A percentile compares a stretch with the other conserved stretches of the same genome.
Conservation (phyloP, 2,113 vertebrate genomes). For the Athene cunicularia region DNA sequence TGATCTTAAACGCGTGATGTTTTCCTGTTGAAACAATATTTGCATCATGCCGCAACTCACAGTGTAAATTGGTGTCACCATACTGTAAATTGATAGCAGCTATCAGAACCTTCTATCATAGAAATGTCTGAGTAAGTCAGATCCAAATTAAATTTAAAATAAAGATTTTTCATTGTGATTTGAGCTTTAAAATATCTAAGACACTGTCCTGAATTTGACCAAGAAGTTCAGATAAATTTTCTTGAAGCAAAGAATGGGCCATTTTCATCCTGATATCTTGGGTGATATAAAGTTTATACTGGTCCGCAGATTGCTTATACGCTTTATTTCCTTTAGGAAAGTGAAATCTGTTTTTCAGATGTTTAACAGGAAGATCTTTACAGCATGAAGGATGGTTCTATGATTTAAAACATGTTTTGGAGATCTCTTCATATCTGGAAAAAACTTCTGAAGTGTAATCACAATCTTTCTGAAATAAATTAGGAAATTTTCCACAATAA, state of each 20-base stretch:
- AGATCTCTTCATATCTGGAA: neutral
- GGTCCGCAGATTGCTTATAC: neutral
- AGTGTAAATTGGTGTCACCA: neutral
- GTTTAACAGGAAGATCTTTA: neutral
- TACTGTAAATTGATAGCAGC: neutral
- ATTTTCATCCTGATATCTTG: neutral
- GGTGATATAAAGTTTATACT: neutral
- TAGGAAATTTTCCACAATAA: neutral
- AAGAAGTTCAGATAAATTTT: slow-evolving; percentile 19
- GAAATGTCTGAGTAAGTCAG: slow-evolving; percentile 10
- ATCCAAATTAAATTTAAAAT: slow-evolving; percentile 16
- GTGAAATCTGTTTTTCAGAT: neutral
- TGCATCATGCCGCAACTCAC: neutral
- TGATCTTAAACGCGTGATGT: neutral
- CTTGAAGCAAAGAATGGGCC: neutral
- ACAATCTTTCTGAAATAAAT: neutral
- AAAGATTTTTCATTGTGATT: slow-evolving; percentile 4
- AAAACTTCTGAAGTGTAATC: neutral
- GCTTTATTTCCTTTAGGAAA: neutral
- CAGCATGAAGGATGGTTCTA: neutral
- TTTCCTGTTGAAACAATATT: neutral
- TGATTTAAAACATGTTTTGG: neutral
- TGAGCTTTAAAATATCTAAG: slow-evolving; percentile 19
- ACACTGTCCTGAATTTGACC: slow-evolving; percentile 23
- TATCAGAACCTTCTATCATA: neutral